Evolutionary conservation across 2,113 vertebrate species (phyloP).

Genomic region (Oryzias curvinotus): DNA sequence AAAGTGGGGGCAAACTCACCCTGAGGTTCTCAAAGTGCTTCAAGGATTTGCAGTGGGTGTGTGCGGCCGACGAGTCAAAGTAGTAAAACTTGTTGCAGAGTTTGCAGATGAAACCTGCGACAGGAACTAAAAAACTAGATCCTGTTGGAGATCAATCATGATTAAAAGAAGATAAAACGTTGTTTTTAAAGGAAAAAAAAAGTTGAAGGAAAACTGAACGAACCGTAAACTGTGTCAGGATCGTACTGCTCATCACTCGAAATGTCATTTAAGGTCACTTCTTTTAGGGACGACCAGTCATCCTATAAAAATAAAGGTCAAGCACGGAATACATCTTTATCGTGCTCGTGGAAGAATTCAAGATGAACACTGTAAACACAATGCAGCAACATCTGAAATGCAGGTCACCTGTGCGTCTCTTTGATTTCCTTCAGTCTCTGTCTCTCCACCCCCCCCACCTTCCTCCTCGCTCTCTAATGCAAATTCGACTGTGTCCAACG

Average conservation of each 20-base stretch:
- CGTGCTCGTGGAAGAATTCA: background rate
- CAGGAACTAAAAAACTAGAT: conserved; percentile 90
- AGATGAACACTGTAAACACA: background rate
- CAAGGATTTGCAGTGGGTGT: conserved; percentile 91
- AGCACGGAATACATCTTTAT: background rate
- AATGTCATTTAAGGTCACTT: conserved; percentile 70
- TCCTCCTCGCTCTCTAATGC: conserved; percentile 80
- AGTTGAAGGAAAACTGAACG: conserved; percentile 37
- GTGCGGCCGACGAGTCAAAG: conserved; percentile 83
- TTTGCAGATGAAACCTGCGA: conserved; percentile 90
- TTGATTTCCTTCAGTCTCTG: conserved; percentile 65
- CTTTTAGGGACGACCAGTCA: conserved; percentile 52
- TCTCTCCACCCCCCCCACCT: conserved; percentile 60
- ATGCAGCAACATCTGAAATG: background rate
- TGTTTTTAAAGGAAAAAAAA: background rate
- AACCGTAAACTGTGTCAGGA: conserved; percentile 86
- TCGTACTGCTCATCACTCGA: conserved; percentile 70
- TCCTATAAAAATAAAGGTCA: conserved; percentile 48
- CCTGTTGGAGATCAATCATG: conserved; percentile 71
- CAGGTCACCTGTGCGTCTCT: conserved; percentile 57
- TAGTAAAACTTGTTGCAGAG: conserved; percentile 95
- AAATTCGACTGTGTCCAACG: conserved; percentile 84
- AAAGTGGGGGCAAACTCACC: conserved; percentile 72
- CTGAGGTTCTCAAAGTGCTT: conserved; percentile 95
- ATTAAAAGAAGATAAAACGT: background rate